Percentiles rank a stretch among this genome's conserved stretches.
Evolutionary conservation across 2,113 vertebrate genomes (phyloP).

Genomic region (Saguinus midas): DNA sequence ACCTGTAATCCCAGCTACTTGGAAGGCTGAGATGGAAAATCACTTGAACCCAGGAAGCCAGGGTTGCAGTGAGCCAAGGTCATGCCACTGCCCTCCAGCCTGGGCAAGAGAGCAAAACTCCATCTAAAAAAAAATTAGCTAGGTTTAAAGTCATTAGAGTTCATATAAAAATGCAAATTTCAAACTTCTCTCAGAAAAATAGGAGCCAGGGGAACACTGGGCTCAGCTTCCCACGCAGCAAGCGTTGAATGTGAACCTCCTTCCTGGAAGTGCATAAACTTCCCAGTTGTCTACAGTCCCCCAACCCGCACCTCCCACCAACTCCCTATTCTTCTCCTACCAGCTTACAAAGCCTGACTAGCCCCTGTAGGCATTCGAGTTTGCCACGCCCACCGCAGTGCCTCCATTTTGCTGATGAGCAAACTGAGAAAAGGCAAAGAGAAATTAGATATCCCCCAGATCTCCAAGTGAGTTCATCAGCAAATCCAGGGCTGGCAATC

Average conservation of each 20-base stretch:
- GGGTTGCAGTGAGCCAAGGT: too few relatives aligned
- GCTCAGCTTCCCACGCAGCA: neutral
- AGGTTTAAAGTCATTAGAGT: neutral
- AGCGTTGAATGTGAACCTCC: neutral
- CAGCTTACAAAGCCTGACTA: neutral
- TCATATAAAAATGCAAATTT: neutral
- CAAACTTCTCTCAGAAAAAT: neutral
- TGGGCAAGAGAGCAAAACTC: too few relatives aligned
- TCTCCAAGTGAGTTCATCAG: neutral
- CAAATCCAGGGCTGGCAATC: neutral
- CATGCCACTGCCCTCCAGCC: too few relatives aligned
- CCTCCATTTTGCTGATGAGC: neutral
- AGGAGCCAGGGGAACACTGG: neutral
- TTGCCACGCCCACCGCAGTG: neutral
- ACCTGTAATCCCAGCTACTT: too few relatives aligned
- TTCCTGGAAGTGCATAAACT: neutral
- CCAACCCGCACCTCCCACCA: neutral
- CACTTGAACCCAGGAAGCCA: too few relatives aligned
- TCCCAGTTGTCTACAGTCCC: neutral
- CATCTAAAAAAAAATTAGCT: too few relatives aligned
- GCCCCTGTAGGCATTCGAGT: neutral
- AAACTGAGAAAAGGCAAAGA: neutral
- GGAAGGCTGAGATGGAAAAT: too few relatives aligned
- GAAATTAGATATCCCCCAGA: neutral
- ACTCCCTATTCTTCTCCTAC: neutral